Percentiles rank a stretch among this genome's conserved stretches.
These are phyloP conservation scores for Battus philenor DNA, from an alignment of 1,140 invertebrate species.

Conservation along the genomic window DNA sequence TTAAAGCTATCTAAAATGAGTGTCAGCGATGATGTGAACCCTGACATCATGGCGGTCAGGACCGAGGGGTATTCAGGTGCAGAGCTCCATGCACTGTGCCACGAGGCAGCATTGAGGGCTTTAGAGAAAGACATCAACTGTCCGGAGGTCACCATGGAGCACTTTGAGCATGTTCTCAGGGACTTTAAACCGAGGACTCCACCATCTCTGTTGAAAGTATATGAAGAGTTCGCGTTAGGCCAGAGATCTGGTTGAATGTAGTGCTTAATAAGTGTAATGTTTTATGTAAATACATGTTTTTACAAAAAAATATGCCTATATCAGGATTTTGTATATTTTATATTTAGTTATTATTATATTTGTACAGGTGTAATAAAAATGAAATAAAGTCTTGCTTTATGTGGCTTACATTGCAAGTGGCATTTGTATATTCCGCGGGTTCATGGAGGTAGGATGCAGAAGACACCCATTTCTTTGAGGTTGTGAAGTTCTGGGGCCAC, in stretches of 20 bases:
- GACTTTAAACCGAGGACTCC: slow-evolving; percentile 59
- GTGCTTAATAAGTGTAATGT: too few relatives aligned
- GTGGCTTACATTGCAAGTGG: too few relatives aligned
- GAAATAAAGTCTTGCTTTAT: too few relatives aligned
- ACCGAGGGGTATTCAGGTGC: slow-evolving; percentile 87
- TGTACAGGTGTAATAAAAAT: too few relatives aligned
- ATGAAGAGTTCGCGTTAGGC: slow-evolving; percentile 56
- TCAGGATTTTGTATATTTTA: too few relatives aligned
- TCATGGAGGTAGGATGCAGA: too few relatives aligned
- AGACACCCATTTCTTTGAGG: too few relatives aligned
- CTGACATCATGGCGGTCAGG: slow-evolving; percentile 76
- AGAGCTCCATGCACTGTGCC: slow-evolving; percentile 84
- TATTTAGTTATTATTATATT: too few relatives aligned
- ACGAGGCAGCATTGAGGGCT: slow-evolving; percentile 83
- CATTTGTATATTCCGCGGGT: too few relatives aligned
- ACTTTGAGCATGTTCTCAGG: slow-evolving; percentile 54
- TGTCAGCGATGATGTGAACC: slow-evolving; percentile 76
- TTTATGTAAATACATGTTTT: too few relatives aligned
- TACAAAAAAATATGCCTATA: too few relatives aligned
- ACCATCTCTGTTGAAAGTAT: slow-evolving; percentile 45
- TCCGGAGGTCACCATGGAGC: slow-evolving; percentile 47
- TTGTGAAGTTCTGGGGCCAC: too few relatives aligned
- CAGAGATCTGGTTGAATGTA: slow-evolving; percentile 31
- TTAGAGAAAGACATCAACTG: slow-evolving; percentile 70
- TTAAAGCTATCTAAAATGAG: slow-evolving; percentile 79